Evolutionary conservation across 2,113 vertebrate genomes (phyloP).

Genomic region (Brachypteracias leptosomus): DNA sequence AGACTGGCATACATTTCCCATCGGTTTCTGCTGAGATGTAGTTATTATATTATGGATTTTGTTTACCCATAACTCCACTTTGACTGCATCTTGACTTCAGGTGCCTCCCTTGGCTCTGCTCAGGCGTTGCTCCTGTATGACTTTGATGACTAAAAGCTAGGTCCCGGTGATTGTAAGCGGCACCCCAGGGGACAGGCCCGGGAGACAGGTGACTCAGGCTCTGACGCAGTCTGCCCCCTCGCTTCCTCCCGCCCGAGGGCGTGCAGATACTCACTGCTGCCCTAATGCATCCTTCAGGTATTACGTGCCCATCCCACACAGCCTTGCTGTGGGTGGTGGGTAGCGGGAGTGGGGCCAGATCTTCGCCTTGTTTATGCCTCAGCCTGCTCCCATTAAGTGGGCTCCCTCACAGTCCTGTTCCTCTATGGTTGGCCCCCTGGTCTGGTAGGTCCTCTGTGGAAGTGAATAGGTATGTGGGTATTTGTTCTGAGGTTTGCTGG

Average conservation of each 20-base stretch:
- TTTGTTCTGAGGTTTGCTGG: neutral
- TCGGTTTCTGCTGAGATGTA: neutral
- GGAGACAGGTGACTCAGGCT: neutral
- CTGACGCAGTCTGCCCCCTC: neutral
- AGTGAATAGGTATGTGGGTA: neutral
- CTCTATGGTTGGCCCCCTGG: fast-evolving
- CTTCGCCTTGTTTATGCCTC: neutral
- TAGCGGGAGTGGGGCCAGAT: neutral
- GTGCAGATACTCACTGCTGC: neutral
- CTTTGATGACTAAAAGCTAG: neutral
- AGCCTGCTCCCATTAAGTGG: neutral
- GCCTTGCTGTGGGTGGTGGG: neutral
- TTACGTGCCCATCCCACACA: neutral
- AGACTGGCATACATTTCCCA: neutral
- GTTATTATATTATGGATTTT: neutral
- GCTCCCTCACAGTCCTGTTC: fast-evolving
- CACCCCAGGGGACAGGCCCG: neutral
- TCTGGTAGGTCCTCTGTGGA: neutral
- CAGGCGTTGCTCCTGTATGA: neutral
- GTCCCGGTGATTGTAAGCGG: neutral
- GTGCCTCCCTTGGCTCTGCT: neutral
- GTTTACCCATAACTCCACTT: neutral
- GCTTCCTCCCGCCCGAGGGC: neutral
- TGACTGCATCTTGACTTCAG: neutral
- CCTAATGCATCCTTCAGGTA: neutral